These are phyloP conservation scores for Marmota monax DNA, from an alignment of 2,113 vertebrate species.

Conservation along the genomic window DNA sequence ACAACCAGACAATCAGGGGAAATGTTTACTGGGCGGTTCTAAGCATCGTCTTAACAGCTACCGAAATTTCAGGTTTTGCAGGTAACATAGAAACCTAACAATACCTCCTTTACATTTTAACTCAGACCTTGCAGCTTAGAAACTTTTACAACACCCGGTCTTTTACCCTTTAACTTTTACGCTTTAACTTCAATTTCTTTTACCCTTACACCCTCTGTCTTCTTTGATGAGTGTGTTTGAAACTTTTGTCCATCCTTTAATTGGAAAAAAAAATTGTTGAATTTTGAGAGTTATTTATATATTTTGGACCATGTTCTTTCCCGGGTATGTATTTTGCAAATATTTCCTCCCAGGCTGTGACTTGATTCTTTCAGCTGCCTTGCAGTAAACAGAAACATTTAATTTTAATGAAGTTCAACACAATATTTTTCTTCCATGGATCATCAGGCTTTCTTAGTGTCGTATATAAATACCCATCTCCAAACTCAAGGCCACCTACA, in stretches of 20 bases:
- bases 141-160: too few relatives aligned
- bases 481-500: neutral
- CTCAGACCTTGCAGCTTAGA: too few relatives aligned
- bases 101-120: too few relatives aligned
- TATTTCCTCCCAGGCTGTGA: neutral
- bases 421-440: neutral
- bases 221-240: neutral
- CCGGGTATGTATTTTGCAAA: neutral
- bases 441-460: neutral
- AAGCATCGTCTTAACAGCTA: too few relatives aligned
- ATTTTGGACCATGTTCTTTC: neutral
- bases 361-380: neutral
- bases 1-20: too few relatives aligned
- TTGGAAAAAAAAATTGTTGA: neutral
- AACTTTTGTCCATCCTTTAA: neutral
- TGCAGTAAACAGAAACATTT: neutral
- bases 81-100: too few relatives aligned
- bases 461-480: neutral
- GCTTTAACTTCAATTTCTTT: too few relatives aligned
- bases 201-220: too few relatives aligned
- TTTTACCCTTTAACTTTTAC: too few relatives aligned
- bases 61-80: too few relatives aligned
- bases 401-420: neutral
- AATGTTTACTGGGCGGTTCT: too few relatives aligned
- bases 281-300: neutral